These are phyloP conservation scores for Apteryx mantelli DNA, from an alignment of 2,113 vertebrate species.

Conservation along the genomic window DNA sequence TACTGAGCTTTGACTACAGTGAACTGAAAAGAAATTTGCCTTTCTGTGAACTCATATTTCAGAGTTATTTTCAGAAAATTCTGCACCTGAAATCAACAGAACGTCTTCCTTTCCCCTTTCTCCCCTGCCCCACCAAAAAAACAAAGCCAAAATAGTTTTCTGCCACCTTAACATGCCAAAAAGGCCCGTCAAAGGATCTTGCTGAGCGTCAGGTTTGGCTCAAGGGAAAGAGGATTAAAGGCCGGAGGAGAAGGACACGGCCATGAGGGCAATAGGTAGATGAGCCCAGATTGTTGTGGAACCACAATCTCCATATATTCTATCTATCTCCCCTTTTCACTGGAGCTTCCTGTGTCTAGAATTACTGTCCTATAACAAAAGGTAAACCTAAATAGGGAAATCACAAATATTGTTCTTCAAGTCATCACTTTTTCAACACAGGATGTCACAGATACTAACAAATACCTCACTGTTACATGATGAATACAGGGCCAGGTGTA, in stretches of 20 bases:
- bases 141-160: background rate
- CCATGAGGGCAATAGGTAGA: background rate
- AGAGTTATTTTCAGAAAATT: background rate
- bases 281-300: background rate
- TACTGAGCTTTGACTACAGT: background rate
- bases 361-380: background rate
- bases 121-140: background rate
- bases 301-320: background rate
- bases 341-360: background rate
- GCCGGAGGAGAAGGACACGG: background rate
- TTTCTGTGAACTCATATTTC: background rate
- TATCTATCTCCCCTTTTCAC: background rate
- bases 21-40: background rate
- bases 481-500: background rate
- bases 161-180: background rate
- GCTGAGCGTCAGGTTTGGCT: background rate
- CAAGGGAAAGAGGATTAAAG: background rate
- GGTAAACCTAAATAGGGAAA: background rate
- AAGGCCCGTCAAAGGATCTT: background rate
- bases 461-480: background rate
- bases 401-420: background rate
- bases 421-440: background rate
- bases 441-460: background rate
- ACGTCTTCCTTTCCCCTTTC: background rate
- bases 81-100: background rate